phyloP scores from a whole-genome alignment of 2,113 vertebrate genomes.

The Dipodomys spectabilis region DNA sequence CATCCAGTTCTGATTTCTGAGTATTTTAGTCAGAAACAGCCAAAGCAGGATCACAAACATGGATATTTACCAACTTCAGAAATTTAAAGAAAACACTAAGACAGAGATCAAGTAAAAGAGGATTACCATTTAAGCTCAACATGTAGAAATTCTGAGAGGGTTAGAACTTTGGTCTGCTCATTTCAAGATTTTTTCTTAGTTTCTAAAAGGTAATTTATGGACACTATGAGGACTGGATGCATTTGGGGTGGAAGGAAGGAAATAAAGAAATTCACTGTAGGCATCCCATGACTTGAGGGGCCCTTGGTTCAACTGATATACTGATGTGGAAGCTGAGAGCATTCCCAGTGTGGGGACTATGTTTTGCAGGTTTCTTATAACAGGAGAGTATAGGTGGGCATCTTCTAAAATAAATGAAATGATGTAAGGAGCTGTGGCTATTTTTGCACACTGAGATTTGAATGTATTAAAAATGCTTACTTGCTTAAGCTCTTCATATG shows the following conservation, averaged over 20 bases:
- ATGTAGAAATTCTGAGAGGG: not conserved
- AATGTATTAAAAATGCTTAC: not conserved
- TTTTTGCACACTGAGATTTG: not conserved
- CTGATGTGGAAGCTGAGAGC: not conserved
- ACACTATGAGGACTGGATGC: not conserved
- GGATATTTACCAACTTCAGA: not conserved
- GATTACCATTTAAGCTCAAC: no score
- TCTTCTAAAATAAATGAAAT: not conserved
- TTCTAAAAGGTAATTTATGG: not conserved
- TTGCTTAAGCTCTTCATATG: not conserved
- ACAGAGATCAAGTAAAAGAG: no score
- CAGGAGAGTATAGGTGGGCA: not conserved
- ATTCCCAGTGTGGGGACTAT: not conserved
- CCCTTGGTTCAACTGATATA: not conserved
- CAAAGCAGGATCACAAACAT: not conserved
- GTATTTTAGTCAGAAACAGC: not conserved
- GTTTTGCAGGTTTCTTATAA: not conserved
- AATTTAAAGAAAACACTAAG: not conserved
- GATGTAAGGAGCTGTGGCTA: not conserved
- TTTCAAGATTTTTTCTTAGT: slow-evolving; percentile 2
- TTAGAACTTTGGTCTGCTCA: not conserved
- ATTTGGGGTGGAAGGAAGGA: not conserved
- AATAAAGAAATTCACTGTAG: not conserved
- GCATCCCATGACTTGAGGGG: not conserved
- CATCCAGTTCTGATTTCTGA: not conserved